Percentiles rank a stretch among this genome's conserved stretches.
phyloP scores from a whole-genome alignment of 2,888 invertebrate genomes.

The Yponomeuta malinellus region DNA sequence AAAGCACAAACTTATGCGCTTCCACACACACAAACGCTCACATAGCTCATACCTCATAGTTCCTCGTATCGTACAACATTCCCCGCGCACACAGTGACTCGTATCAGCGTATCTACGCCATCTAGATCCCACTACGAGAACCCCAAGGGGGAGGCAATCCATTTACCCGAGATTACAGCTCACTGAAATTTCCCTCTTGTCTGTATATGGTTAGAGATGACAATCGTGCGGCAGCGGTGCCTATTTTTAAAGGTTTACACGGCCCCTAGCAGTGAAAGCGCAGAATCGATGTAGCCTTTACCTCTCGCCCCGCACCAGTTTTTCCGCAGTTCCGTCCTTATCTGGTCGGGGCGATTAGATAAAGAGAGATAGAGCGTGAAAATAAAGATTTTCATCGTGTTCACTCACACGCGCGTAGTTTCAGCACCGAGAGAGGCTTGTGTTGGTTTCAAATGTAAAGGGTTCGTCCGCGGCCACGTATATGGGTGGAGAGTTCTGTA shows the following conservation, averaged over 20 bases:
- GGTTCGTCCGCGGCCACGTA: slow-evolving; percentile 35
- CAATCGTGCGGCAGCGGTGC: slow-evolving; percentile 66
- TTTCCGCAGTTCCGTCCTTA: slow-evolving; percentile 75
- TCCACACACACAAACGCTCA: slow-evolving; percentile 31
- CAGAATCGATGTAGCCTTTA: slow-evolving; percentile 77
- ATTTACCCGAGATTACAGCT: slow-evolving; percentile 58
- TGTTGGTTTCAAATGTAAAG: slow-evolving; percentile 45
- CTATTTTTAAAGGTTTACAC: slow-evolving; percentile 75
- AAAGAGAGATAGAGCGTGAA: slow-evolving; percentile 77
- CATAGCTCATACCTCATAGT: slow-evolving; percentile 25
- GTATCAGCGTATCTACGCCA: slow-evolving; percentile 74
- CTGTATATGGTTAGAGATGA: slow-evolving; percentile 64
- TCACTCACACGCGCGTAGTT: slow-evolving; percentile 67
- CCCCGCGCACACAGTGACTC: slow-evolving; percentile 53
- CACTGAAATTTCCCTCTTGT: slow-evolving; percentile 62
- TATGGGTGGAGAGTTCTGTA: slow-evolving; percentile 45
- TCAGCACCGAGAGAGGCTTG: slow-evolving; percentile 54
- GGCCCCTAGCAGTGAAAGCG: slow-evolving; percentile 76
- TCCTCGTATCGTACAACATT: slow-evolving; percentile 5
- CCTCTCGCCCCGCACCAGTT: slow-evolving; percentile 72
- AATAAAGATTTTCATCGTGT: slow-evolving; percentile 77
- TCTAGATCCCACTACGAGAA: slow-evolving; percentile 75
- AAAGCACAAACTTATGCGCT: slow-evolving; percentile 53
- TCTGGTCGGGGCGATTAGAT: slow-evolving; percentile 73
- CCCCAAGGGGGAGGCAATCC: slow-evolving; percentile 75